Evolutionary conservation across 2,797 vertebrate genomes (phyloP), one percentile per base, ranked within the genome.

Genomic region (Neomorphus geoffroyi): DNA sequence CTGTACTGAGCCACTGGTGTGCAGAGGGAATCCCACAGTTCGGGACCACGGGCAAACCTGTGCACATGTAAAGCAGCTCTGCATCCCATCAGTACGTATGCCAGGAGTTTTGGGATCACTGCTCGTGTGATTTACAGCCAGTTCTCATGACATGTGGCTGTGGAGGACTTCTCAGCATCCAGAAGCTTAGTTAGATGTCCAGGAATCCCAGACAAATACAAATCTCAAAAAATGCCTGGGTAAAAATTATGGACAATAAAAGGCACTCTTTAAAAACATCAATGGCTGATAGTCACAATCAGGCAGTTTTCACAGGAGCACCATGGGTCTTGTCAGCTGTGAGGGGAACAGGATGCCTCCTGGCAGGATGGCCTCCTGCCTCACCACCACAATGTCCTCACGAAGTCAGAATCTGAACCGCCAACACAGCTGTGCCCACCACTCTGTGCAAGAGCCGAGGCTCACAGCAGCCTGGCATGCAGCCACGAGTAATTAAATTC

Each of bases 381-480:
- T 37, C 0, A 0, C 2, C 37, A 23, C 35, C 15, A 21, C 0
- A 0, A 4, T 9, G 41, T 80, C 8, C 35, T 50, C 32, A 48
- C 46, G 53, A 30, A 43, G 6, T 30, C 4, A 1, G 22, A 15
- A 65, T 65, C 45, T 41, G 73, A 58, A 56, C 58, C 0, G 0
- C n/a, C 15, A 23, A 1, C 1, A 0, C 7, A 39, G 39, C 65
- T 3, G 1, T 51, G 65, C 27, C 41, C 45, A 54, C 4, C 3
- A 4, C 57, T 33, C 58, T 33, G 2, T 9, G 27, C 54, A 23
- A 37, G 15, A 39, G 35, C 12, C 35, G 24, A 1, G 3, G 67
- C 53, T 89, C 51, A 26, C 0, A 0, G 28, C 45, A 60, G 60
- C 60, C 54, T 58, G 84, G 56, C 66, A 11, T 3, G 12, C 46